Conservation (phyloP, 2,113 vertebrate genomes). For the Aleadryas rufinucha region DNA sequence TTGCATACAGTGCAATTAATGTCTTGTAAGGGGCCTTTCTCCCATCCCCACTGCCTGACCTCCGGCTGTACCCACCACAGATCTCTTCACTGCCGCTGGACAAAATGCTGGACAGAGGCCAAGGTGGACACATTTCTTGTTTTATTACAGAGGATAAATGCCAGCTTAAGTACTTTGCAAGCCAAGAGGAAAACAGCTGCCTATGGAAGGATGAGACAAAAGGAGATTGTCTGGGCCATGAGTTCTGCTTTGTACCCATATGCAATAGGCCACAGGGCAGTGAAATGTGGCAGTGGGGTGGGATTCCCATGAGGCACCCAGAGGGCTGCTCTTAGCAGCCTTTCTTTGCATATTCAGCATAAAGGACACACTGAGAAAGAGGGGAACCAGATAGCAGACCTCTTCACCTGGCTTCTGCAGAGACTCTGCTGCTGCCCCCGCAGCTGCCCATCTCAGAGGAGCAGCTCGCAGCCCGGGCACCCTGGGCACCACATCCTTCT, state of each 20-base stretch:
- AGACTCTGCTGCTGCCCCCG: background rate
- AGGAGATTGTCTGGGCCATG: constrained; percentile 2
- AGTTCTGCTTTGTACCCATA: background rate
- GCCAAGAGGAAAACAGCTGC: constrained; percentile 14
- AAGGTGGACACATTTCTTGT: constrained; percentile 30
- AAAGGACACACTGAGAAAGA: background rate
- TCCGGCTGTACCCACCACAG: background rate
- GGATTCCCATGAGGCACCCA: background rate
- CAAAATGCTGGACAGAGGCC: constrained; percentile 19
- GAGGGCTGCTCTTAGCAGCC: background rate
- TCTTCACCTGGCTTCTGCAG: background rate
- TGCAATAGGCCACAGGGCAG: background rate
- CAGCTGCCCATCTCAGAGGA: background rate
- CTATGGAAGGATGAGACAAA: constrained; percentile 10
- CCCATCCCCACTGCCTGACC: background rate
- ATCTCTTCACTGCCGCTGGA: background rate
- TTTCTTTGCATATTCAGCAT: background rate
- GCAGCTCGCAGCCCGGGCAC: background rate
- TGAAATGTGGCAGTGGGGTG: background rate
- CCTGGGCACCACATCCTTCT: rapidly evolving
- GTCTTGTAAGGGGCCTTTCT: background rate
- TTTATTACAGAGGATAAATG: constrained; percentile 4
- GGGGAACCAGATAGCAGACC: background rate
- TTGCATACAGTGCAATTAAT: background rate
- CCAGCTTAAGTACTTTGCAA: background rate